These are phyloP conservation scores for Lysiphlebus fabarum DNA, from an alignment of 1,140 invertebrate genomes.

Conservation along the genomic window DNA sequence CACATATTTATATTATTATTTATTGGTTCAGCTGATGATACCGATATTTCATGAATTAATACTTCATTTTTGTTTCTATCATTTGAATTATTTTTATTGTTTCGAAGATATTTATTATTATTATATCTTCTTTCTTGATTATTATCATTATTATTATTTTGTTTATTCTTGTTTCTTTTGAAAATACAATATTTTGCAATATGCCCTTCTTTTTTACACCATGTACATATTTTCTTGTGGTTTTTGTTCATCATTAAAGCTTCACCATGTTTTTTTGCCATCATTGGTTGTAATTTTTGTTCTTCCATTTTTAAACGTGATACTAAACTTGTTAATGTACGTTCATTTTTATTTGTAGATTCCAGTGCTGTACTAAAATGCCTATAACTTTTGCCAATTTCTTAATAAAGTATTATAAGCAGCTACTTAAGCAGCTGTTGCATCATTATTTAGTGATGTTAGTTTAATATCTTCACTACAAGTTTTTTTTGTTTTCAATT, in stretches of 20 bases:
- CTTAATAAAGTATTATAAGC: conserved; percentile 14
- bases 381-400: conserved; percentile 23
- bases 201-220: not conserved
- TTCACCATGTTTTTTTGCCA: not conserved
- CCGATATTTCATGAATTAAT: conserved; percentile 10
- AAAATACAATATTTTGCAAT: not conserved
- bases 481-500: conserved; percentile 21
- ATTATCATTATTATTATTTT: conserved; percentile 19
- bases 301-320: conserved; percentile 34
- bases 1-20: not conserved
- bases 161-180: not conserved
- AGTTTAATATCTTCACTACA: conserved; percentile 17
- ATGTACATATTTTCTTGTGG: no score
- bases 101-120: not conserved
- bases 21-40: not conserved
- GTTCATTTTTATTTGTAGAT: conserved; percentile 26
- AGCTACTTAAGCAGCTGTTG: not conserved
- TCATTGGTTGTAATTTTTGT: not conserved
- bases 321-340: conserved; percentile 21
- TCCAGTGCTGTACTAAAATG: conserved; percentile 48
- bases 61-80: conserved; percentile 8
- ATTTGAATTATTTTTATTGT: not conserved
- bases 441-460: not conserved
- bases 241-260: no score
- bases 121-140: conserved; percentile 23